Conservation (phyloP, 2,797 vertebrate species). For the Cygnus olor region DNA sequence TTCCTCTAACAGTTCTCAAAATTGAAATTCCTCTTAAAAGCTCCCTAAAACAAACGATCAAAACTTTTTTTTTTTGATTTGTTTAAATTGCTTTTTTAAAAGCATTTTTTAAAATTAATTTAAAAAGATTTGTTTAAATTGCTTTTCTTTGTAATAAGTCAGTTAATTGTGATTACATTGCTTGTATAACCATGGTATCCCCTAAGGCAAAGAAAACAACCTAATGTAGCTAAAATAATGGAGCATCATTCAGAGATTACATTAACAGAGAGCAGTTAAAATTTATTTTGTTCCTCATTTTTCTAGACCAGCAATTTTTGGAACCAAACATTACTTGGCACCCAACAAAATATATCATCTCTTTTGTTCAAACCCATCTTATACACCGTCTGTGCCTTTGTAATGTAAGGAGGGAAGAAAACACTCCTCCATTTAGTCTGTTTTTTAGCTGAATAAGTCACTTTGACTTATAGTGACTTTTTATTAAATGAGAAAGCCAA, state of each 20-base stretch:
- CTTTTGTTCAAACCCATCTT: neutral
- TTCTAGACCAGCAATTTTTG: neutral
- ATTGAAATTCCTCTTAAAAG: neutral
- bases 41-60: neutral
- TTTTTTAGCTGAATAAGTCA: neutral
- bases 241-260: neutral
- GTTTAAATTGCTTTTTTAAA: neutral
- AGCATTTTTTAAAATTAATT: too few relatives aligned
- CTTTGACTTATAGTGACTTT: neutral
- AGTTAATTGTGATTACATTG: neutral
- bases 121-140: neutral
- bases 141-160: conserved; percentile 14
- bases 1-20: neutral
- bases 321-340: neutral
- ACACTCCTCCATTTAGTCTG: neutral
- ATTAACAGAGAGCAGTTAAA: neutral
- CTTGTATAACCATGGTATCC: accelerated
- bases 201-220: neutral
- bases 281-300: neutral
- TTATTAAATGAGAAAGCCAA: neutral
- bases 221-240: neutral
- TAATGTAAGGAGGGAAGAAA: neutral
- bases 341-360: neutral
- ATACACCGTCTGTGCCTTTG: neutral
- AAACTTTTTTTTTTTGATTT: neutral